phyloP scores from a whole-genome alignment of 2,888 invertebrate genomes.

The Coleophora deauratella region DNA sequence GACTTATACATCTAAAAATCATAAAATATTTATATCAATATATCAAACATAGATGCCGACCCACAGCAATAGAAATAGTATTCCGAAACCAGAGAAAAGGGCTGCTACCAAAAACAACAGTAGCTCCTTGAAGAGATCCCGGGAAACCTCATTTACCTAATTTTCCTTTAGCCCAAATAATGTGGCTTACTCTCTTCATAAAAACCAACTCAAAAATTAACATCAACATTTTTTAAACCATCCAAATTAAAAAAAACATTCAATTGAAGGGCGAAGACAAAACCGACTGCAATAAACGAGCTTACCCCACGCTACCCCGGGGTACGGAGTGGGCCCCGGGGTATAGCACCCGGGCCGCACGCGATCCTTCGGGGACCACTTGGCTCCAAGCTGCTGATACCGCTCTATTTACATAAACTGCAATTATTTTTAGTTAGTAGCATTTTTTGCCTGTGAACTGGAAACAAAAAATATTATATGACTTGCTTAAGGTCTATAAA shows the following conservation, averaged over 20 bases:
- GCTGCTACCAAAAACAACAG: conserved; percentile 93
- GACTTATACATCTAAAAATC: no score
- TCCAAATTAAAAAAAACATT: conserved; percentile 55
- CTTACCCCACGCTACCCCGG: conserved; percentile 23
- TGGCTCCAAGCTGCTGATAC: conserved; percentile 36
- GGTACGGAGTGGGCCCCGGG: conserved; percentile 20
- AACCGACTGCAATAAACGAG: conserved; percentile 26
- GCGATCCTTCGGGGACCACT: conserved; percentile 61
- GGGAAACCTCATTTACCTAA: no score
- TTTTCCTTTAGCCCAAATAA: no score
- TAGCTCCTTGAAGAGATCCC: conserved; percentile 91
- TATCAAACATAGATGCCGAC: conserved; percentile 96
- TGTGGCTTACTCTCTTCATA: neutral
- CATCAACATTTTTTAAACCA: conserved; percentile 23
- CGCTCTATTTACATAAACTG: conserved; percentile 32
- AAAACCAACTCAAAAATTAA: conserved; percentile 24
- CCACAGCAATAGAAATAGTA: conserved; percentile 94
- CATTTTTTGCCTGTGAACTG: neutral
- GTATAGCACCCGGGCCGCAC: conserved; percentile 35
- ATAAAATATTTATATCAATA: conserved; percentile 19
- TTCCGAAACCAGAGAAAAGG: conserved; percentile 96
- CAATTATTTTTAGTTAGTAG: conserved; percentile 35
- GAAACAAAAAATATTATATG: no score
- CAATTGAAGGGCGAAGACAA: conserved; percentile 42
- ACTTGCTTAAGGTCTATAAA: no score